These are phyloP conservation scores for Yponomeuta plumbellus DNA, from an alignment of 2,888 invertebrate species.

Conservation along the genomic window DNA sequence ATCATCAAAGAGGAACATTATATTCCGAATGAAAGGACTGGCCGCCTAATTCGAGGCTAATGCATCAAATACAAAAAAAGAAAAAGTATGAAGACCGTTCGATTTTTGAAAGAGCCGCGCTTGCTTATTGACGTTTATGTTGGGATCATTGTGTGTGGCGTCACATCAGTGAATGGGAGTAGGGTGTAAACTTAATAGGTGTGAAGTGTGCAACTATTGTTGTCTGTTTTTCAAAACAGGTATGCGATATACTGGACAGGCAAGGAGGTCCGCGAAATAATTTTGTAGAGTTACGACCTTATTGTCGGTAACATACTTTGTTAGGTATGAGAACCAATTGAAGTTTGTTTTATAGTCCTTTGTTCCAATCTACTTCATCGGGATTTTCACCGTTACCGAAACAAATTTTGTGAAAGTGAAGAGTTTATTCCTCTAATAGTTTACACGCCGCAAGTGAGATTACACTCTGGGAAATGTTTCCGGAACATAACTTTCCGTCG, in stretches of 20 bases:
- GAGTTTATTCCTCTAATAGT: background rate
- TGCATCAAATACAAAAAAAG: slow-evolving; percentile 59
- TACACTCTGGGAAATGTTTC: slow-evolving; percentile 24
- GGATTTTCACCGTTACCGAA: background rate
- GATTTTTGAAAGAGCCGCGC: slow-evolving; percentile 54
- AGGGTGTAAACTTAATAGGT: slow-evolving; percentile 67
- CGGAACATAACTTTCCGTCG: slow-evolving; percentile 33
- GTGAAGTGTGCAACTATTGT: slow-evolving; percentile 69
- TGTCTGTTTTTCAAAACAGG: slow-evolving; percentile 47
- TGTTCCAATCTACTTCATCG: background rate
- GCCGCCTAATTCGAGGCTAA: slow-evolving; percentile 71
- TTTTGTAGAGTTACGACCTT: slow-evolving; percentile 25
- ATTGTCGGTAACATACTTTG: slow-evolving; percentile 3
- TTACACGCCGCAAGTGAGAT: background rate
- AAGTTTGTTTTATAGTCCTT: background rate
- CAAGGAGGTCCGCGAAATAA: slow-evolving; percentile 42
- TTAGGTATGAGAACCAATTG: slow-evolving; percentile 9
- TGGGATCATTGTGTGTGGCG: slow-evolving; percentile 68
- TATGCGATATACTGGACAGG: slow-evolving; percentile 32
- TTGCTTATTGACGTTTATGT: slow-evolving; percentile 67
- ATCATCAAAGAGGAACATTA: slow-evolving; percentile 43
- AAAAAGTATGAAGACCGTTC: slow-evolving; percentile 48
- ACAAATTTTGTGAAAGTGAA: background rate
- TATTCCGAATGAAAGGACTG: slow-evolving; percentile 47
- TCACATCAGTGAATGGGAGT: slow-evolving; percentile 59